These are phyloP conservation scores for Gari tellinella DNA, from an alignment of 2,888 invertebrate species.

Conservation along the genomic window DNA sequence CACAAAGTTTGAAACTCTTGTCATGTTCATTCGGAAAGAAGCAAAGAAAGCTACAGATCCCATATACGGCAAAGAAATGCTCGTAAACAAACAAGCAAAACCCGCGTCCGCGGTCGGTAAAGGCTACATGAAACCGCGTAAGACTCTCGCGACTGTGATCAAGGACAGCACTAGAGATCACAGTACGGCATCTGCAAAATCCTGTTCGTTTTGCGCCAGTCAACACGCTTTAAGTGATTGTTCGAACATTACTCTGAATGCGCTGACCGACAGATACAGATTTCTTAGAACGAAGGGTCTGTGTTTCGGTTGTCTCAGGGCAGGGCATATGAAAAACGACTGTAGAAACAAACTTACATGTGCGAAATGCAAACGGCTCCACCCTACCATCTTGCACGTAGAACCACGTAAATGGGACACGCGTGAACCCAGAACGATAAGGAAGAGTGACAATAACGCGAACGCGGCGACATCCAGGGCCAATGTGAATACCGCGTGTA, in stretches of 20 bases:
- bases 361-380: background rate
- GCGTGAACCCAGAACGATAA: background rate
- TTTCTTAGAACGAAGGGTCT: constrained; percentile 27
- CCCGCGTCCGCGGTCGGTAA: background rate
- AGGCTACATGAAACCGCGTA: background rate
- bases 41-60: constrained; percentile 33
- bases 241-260: background rate
- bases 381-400: constrained; percentile 9
- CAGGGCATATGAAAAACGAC: constrained; percentile 6
- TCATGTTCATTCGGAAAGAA: constrained; percentile 30
- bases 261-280: constrained; percentile 24
- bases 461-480: too few relatives aligned
- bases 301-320: constrained; percentile 20
- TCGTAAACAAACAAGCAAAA: background rate
- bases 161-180: background rate
- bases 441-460: too few relatives aligned
- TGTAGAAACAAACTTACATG: background rate
- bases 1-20: constrained; percentile 21
- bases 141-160: background rate
- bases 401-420: background rate
- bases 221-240: constrained; percentile 9
- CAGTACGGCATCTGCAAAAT: background rate
- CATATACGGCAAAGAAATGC: constrained; percentile 29
- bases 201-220: background rate
- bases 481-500: background rate